phyloP scores from a whole-genome alignment of 64 coral and sea anemone genomes.

The Dendronephthya gigantea region DNA sequence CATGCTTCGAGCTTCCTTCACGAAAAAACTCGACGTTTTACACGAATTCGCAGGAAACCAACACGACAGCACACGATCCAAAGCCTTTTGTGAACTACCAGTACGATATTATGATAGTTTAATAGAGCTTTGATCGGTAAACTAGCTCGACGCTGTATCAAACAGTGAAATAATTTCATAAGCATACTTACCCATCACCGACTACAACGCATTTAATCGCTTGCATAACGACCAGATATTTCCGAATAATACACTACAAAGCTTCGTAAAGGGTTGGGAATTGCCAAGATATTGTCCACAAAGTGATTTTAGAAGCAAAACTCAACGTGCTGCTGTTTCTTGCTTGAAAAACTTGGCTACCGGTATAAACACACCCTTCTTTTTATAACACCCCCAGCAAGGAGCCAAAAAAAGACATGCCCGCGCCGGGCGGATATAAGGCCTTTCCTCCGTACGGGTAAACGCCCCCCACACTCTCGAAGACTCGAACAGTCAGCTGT shows the following conservation, averaged over 20 bases:
- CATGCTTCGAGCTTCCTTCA: neutral
- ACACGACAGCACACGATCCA: neutral
- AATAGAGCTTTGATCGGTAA: neutral
- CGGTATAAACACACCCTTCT: neutral
- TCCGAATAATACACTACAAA: neutral
- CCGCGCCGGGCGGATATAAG: neutral
- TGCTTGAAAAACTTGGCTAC: neutral
- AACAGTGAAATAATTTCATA: neutral
- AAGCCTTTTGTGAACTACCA: neutral
- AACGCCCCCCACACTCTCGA: neutral
- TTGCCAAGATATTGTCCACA: neutral
- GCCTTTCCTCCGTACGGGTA: neutral
- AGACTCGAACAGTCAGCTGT: too few species aligned
- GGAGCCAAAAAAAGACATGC: conserved; percentile 14
- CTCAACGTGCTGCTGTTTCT: neutral
- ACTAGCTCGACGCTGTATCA: neutral
- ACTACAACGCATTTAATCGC: conserved; percentile 53
- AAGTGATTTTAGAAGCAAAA: neutral
- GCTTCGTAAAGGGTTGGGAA: neutral
- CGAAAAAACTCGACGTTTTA: neutral
- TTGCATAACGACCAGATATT: conserved; percentile 13
- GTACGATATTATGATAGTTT: neutral
- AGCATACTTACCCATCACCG: conserved; percentile 41
- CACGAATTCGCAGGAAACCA: neutral
- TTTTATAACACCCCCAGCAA: conserved; percentile 22